These are phyloP conservation scores for Pan paniscus DNA, from an alignment of 2,113 vertebrate genomes.

Conservation along the genomic window DNA sequence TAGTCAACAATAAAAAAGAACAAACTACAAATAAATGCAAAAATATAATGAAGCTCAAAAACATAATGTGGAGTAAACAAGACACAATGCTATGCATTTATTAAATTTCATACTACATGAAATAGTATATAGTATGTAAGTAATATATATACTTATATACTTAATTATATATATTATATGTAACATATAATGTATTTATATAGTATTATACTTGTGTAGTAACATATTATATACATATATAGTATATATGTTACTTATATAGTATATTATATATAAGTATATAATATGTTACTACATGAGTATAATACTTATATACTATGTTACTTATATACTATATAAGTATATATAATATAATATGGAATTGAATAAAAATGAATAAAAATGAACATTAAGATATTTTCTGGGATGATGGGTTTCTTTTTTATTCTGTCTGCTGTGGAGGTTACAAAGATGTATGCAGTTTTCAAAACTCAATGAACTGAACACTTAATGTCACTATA, in stretches of 20 bases:
- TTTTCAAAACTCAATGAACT: slow-evolving; percentile 20
- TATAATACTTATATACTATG: too few species aligned
- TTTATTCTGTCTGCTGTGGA: background rate
- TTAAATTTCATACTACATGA: too few species aligned
- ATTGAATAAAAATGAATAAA: background rate
- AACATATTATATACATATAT: too few species aligned
- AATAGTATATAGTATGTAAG: background rate
- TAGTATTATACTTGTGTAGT: too few species aligned
- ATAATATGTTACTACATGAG: too few species aligned
- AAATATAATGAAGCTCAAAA: background rate
- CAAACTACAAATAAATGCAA: background rate
- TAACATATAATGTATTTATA: too few species aligned
- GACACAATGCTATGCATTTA: background rate
- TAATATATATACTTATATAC: too few species aligned
- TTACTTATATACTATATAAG: too few species aligned
- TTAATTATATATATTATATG: too few species aligned
- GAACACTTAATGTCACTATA: background rate
- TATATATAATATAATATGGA: background rate
- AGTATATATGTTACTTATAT: too few species aligned
- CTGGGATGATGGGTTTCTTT: background rate
- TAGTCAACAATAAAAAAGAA: background rate
- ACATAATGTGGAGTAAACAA: background rate
- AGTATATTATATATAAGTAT: too few species aligned
- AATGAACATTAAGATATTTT: background rate
- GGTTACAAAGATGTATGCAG: background rate